These are phyloP conservation scores for Agonopterix arenella DNA, from an alignment of 2,888 invertebrate species.

Conservation along the genomic window DNA sequence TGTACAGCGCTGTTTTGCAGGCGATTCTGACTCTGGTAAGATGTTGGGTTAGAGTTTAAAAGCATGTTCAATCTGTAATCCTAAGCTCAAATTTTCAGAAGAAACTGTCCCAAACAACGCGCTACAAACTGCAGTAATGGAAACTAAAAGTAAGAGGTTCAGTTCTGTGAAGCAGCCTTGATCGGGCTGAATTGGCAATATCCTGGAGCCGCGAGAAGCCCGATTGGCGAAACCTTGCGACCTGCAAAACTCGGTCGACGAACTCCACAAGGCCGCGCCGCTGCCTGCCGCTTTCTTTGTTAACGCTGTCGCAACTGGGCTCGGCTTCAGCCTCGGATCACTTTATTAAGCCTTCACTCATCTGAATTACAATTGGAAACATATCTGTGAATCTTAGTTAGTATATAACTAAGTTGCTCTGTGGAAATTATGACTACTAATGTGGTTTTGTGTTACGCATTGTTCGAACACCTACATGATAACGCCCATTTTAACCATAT, in stretches of 20 bases:
- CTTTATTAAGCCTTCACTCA: conserved; percentile 66
- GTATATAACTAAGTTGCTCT: no score
- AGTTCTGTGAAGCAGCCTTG: conserved; percentile 55
- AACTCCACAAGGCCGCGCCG: conserved; percentile 66
- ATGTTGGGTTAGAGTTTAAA: no score
- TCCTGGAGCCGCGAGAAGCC: conserved; percentile 73
- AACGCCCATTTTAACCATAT: no score
- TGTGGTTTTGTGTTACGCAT: conserved; percentile 12
- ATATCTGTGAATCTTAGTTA: no score
- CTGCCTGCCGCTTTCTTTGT: conserved; percentile 65
- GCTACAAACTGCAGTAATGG: conserved; percentile 28
- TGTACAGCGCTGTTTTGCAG: no score
- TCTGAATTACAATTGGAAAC: conserved; percentile 47
- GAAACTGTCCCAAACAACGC: no score
- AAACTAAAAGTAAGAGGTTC: conserved; percentile 64
- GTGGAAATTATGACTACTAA: no score
- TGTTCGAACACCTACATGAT: no score
- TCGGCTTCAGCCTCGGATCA: conserved; percentile 59
- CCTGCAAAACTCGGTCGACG: conserved; percentile 74
- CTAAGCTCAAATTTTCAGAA: no score
- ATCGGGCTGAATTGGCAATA: conserved; percentile 73
- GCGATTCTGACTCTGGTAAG: no score
- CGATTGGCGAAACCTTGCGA: conserved; percentile 76
- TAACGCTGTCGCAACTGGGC: conserved; percentile 64
- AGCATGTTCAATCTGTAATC: no score